Base-by-base conservation (phyloP, 2,113 vertebrate genomes). In the Plestiodon gilberti region DNA sequence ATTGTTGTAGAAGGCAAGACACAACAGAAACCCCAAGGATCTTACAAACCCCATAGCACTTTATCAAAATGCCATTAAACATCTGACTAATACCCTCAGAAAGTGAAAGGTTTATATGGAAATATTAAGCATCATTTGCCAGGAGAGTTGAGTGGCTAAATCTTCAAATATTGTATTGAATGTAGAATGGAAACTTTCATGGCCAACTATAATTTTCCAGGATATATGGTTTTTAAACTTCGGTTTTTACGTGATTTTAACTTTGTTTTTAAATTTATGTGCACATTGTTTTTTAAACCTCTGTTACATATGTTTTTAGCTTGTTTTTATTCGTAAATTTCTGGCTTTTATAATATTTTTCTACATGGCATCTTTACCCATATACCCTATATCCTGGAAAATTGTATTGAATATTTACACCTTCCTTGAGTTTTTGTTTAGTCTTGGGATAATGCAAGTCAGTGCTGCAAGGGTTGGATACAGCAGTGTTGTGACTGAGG, bases 321-420 rank as follows among this genome's bases (percentile, higher is more conserved):
- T n/a, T n/a, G n/a, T n/a, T n/a, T n/a, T n/a, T n/a, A n/a, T n/a
- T n/a, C n/a, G n/a, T n/a, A n/a, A n/a, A n/a, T n/a, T n/a, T n/a
- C n/a, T n/a, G n/a, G n/a, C n/a, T n/a, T n/a, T n/a, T n/a, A n/a
- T n/a, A n/a, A n/a, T n/a, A n/a, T n/a, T n/a, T n/a, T n/a, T n/a
- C n/a, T n/a, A n/a, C n/a, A n/a, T n/a, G n/a, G n/a, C n/a, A n/a
- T n/a, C n/a, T n/a, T n/a, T n/a, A n/a, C n/a, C n/a, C n/a, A n/a
- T n/a, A n/a, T n/a, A n/a, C n/a, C n/a, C 57, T 78, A 88, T 79
- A 88, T 88, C 59, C 73, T 65, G 33, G 80, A 75, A 43, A 81
- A 81, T 64, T 74, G 57, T 80, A 30, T 74, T 83, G 57, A 57
- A 17, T 88, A 64, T 88, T 75, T 81, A 80, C 35, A 40, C 48